Evolutionary conservation across 2,888 invertebrate genomes (phyloP).

Genomic region (Mactromeris polynyma): DNA sequence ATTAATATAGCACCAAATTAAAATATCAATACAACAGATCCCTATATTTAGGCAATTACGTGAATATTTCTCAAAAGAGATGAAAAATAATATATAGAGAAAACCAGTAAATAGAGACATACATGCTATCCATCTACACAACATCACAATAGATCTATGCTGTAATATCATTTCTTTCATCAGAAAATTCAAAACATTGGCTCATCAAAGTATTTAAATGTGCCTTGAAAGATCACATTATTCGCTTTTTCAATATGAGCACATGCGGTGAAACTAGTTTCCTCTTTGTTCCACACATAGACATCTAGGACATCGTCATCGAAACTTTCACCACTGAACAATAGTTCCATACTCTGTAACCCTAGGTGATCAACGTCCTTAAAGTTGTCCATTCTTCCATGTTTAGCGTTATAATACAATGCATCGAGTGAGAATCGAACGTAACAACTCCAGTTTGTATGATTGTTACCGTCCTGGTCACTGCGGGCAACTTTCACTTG

Average conservation of each 20-base stretch:
- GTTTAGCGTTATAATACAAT: slow-evolving; percentile 69
- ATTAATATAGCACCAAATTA: no score
- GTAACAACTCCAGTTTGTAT: slow-evolving; percentile 79
- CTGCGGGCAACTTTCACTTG: slow-evolving; percentile 73
- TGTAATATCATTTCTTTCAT: no score
- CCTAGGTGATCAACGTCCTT: slow-evolving; percentile 70
- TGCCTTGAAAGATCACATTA: slow-evolving; percentile 69
- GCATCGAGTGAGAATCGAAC: slow-evolving; percentile 75
- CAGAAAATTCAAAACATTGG: slow-evolving; percentile 25
- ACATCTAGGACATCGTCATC: slow-evolving; percentile 79
- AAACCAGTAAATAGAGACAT: no score
- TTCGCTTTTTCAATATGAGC: slow-evolving; percentile 68
- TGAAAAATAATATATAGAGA: no score
- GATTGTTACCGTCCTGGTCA: slow-evolving; percentile 77
- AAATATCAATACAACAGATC: no score
- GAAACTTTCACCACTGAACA: slow-evolving; percentile 80
- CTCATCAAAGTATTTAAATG: slow-evolving; percentile 52
- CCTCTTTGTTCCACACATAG: slow-evolving; percentile 76
- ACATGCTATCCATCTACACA: no score
- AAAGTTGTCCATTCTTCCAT: slow-evolving; percentile 56
- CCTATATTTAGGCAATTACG: no score
- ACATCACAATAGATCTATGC: no score
- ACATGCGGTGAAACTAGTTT: slow-evolving; percentile 34
- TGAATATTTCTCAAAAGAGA: no score
- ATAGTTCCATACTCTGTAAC: slow-evolving; percentile 76